Percentiles rank a stretch among this genome's conserved stretches.
These are phyloP conservation scores for Eucriotettix oculatus DNA, from an alignment of 2,888 invertebrate species.

Conservation along the genomic window DNA sequence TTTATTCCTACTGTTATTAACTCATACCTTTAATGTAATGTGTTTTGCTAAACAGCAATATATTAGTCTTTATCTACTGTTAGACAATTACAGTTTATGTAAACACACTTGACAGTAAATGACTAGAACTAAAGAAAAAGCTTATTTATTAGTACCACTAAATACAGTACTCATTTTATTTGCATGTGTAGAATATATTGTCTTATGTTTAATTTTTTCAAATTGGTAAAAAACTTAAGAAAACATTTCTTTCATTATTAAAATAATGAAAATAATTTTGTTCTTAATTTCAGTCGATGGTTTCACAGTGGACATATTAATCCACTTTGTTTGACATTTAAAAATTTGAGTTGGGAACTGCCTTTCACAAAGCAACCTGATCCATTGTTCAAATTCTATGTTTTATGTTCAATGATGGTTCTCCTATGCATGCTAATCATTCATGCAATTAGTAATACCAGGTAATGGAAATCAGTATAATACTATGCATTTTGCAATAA, in stretches of 20 bases:
- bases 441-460: conserved; percentile 32
- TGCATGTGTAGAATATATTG: too few relatives aligned
- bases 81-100: too few relatives aligned
- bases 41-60: too few relatives aligned
- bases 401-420: conserved; percentile 40
- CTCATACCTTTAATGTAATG: too few relatives aligned
- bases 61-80: too few relatives aligned
- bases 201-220: too few relatives aligned
- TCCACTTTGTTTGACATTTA: conserved; percentile 45
- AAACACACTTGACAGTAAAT: too few relatives aligned
- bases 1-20: too few relatives aligned
- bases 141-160: too few relatives aligned
- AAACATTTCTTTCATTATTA: background rate
- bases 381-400: conserved; percentile 70
- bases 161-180: background rate
- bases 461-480: too few relatives aligned
- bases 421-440: conserved; percentile 40
- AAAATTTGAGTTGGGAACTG: conserved; percentile 42
- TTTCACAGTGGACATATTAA: conserved; percentile 38
- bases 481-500: too few relatives aligned
- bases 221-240: background rate
- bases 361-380: conserved; percentile 60
- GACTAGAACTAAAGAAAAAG: too few relatives aligned
- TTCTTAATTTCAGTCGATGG: conserved; percentile 41
- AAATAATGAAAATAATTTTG: background rate